A percentile compares a stretch with the other conserved stretches of the same genome.
Evolutionary conservation across 2,797 vertebrate species (phyloP).

Genomic region (Scarus forsteni): DNA sequence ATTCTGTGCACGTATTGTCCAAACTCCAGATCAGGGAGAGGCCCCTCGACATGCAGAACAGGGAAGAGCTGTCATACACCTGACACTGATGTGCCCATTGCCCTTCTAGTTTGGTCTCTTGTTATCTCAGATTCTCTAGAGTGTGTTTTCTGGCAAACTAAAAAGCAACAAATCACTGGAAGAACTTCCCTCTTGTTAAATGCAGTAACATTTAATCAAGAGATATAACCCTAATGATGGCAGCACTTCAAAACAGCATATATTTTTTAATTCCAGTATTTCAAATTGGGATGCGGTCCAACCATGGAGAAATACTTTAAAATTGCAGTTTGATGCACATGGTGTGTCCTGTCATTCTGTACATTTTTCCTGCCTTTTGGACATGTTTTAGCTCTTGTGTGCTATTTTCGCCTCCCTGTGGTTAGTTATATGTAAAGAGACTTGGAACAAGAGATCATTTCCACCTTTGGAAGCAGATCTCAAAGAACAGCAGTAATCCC

Average conservation of each 20-base stretch:
- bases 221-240: neutral
- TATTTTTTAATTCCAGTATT: neutral
- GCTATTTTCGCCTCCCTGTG: too few species aligned
- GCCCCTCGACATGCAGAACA: slow-evolving; percentile 15
- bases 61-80: slow-evolving; percentile 27
- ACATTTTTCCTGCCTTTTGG: too few species aligned
- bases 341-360: too few species aligned
- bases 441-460: too few species aligned
- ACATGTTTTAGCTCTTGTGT: too few species aligned
- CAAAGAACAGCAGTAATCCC: too few species aligned
- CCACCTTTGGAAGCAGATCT: too few species aligned
- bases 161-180: neutral
- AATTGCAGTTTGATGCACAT: neutral
- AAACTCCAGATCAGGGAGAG: neutral
- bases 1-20: slow-evolving; percentile 11
- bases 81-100: slow-evolving; percentile 33
- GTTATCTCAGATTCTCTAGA: slow-evolving; percentile 20
- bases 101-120: slow-evolving; percentile 17
- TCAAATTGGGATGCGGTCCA: neutral
- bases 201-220: neutral
- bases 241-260: neutral
- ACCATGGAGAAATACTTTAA: slow-evolving; percentile 3
- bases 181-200: neutral
- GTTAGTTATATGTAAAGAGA: too few species aligned
- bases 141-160: slow-evolving; percentile 20